These are phyloP conservation scores for Pseudotriccus pelzelni DNA, from an alignment of 2,797 vertebrate genomes.

Conservation along the genomic window DNA sequence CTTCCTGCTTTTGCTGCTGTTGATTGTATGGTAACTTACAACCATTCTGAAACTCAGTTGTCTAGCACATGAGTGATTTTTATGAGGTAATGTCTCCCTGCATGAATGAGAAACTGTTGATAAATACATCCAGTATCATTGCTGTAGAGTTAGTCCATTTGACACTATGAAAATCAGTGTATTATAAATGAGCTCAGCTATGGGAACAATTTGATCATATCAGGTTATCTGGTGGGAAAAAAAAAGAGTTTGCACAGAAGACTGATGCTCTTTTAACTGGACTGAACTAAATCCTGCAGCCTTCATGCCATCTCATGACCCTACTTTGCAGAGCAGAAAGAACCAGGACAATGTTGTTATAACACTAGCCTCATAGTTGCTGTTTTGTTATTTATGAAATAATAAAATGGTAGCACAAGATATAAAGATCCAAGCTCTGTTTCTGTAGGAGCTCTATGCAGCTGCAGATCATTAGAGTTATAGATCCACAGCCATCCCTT, in stretches of 20 bases:
- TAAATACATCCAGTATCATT: neutral
- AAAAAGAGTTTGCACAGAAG: neutral
- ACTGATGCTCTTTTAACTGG: neutral
- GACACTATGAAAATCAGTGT: neutral
- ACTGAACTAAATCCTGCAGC: neutral
- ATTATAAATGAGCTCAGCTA: neutral
- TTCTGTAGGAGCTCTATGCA: neutral
- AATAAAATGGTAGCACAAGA: neutral
- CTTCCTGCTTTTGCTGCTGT: neutral
- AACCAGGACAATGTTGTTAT: neutral
- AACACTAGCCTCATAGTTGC: neutral
- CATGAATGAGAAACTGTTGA: neutral
- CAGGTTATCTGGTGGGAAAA: accelerated
- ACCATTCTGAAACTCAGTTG: neutral
- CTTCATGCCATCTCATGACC: accelerated
- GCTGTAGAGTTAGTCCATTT: neutral
- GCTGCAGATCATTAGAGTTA: neutral
- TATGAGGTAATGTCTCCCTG: neutral
- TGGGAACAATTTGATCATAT: neutral
- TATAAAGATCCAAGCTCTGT: neutral
- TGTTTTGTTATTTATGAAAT: neutral
- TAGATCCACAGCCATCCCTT: neutral
- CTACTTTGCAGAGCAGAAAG: neutral
- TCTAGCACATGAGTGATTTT: neutral
- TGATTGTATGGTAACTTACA: neutral